Conservation (phyloP, 2,888 invertebrate species). For the Drosophila limbata region DNA sequence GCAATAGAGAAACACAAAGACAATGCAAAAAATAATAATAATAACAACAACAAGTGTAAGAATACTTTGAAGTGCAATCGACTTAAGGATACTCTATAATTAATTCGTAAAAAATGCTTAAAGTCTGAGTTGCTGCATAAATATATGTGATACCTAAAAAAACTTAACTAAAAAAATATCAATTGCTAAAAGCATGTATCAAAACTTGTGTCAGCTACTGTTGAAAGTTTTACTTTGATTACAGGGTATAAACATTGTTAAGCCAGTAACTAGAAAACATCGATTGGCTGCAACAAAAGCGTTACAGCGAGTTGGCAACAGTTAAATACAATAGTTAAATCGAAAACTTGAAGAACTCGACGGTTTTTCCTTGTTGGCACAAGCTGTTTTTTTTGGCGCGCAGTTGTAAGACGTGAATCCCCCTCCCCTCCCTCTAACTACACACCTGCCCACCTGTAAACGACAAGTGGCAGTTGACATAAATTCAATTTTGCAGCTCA, state of each 20-base stretch:
- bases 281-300: constrained; percentile 46
- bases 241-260: constrained; percentile 29
- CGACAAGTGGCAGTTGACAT: constrained; percentile 21
- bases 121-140: too few relatives aligned
- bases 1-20: constrained; percentile 23
- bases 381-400: constrained; percentile 20
- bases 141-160: too few relatives aligned
- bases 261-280: constrained; percentile 18
- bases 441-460: constrained; percentile 20
- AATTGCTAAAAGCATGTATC: not conserved
- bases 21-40: constrained; percentile 22
- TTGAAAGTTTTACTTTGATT: not conserved
- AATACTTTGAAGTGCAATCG: not conserved
- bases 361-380: constrained; percentile 9
- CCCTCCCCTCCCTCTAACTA: not conserved
- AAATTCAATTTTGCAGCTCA: constrained; percentile 30
- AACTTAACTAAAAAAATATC: not conserved
- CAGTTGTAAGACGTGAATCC: constrained; percentile 3
- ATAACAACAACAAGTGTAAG: not conserved
- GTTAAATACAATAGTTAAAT: constrained; percentile 24
- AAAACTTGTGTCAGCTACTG: not conserved
- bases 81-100: constrained; percentile 8
- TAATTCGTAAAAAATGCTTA: too few relatives aligned
- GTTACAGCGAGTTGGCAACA: constrained; percentile 18
- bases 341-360: constrained; percentile 15